phyloP scores from a whole-genome alignment of 2,888 invertebrate species.

The Protonemura montana region DNA sequence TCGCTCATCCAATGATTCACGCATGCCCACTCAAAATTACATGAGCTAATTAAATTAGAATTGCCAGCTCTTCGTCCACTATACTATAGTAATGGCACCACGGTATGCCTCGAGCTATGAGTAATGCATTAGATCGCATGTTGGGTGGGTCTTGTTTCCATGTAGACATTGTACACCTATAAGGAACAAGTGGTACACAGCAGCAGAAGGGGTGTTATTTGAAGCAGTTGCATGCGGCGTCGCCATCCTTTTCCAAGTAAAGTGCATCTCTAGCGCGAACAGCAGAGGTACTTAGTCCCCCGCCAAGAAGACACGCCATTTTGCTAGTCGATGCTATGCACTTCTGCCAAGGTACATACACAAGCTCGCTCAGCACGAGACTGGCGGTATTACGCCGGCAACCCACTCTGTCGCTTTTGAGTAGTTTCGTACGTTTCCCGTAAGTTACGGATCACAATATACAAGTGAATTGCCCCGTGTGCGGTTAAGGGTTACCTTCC shows the following conservation, averaged over 20 bases:
- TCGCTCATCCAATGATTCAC: not conserved
- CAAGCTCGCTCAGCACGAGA: not conserved
- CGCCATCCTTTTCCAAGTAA: not conserved
- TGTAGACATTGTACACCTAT: not conserved
- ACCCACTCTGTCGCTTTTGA: not conserved
- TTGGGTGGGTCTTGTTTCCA: not conserved
- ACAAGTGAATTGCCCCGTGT: not conserved
- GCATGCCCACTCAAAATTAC: not conserved
- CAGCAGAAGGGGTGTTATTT: not conserved
- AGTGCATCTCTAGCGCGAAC: not conserved
- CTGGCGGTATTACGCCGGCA: not conserved
- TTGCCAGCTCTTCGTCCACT: not conserved
- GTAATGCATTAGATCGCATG: not conserved
- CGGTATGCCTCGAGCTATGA: not conserved
- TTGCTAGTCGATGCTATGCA: not conserved
- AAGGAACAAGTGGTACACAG: not conserved
- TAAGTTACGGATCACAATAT: constrained; percentile 4
- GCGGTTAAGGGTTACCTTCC: not conserved
- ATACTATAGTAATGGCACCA: not conserved
- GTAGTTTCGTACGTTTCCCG: not conserved
- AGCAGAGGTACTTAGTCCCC: not conserved
- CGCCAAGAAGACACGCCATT: not conserved
- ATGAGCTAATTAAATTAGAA: constrained; percentile 2
- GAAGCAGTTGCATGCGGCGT: not conserved
- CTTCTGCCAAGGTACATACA: not conserved